A percentile compares a stretch with the other conserved stretches of the same genome.
These are phyloP conservation scores for Corythornis madagascariensis DNA, from an alignment of 2,113 vertebrate genomes.

Conservation along the genomic window DNA sequence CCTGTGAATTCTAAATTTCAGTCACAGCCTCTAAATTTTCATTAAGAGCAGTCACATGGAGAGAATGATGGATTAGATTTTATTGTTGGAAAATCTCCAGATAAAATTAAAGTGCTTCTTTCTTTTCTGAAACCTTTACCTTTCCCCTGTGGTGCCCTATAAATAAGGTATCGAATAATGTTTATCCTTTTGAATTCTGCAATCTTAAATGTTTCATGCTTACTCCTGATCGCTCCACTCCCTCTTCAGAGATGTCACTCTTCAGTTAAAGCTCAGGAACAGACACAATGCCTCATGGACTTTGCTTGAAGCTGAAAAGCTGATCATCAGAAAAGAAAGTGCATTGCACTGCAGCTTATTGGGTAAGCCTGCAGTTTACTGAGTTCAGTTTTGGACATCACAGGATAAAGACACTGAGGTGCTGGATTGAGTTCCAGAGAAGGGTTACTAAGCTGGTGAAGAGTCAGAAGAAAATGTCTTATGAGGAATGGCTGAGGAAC, in stretches of 20 bases:
- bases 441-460: no score
- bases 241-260: constrained; percentile 37
- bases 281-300: neutral
- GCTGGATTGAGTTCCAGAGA: no score
- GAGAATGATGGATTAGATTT: constrained; percentile 76
- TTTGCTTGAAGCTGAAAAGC: no score
- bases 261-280: neutral
- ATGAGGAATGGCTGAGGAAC: no score
- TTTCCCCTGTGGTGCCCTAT: constrained; percentile 43
- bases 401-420: no score
- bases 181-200: constrained; percentile 49
- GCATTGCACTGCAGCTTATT: no score
- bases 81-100: constrained; percentile 77
- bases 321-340: no score
- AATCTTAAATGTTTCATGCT: constrained; percentile 12
- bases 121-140: constrained; percentile 56
- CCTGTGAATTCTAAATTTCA: constrained; percentile 73
- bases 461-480: no score
- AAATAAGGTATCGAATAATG: constrained; percentile 55
- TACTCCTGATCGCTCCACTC: constrained; percentile 14
- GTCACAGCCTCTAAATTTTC: constrained; percentile 73
- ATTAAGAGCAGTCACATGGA: constrained; percentile 70
- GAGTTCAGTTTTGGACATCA: no score
- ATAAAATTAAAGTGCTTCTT: constrained; percentile 72
- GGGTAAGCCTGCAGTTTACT: no score